Conservation (phyloP, 2,113 vertebrate species). For the Myrmecobius fasciatus region DNA sequence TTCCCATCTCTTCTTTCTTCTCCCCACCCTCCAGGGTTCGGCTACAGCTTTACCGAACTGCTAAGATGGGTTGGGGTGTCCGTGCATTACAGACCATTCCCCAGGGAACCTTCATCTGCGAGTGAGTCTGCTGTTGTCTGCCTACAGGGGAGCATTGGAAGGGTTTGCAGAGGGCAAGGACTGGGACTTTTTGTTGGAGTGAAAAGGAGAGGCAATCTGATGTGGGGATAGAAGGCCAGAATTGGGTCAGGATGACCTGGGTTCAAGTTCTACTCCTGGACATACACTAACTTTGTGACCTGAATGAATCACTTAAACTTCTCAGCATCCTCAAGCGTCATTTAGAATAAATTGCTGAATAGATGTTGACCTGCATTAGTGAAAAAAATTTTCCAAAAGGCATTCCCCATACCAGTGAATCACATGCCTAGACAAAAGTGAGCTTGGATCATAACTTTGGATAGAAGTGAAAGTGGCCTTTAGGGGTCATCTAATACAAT, state of each 20-base stretch:
- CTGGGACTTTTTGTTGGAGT: background rate
- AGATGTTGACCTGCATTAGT: background rate
- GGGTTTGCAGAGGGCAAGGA: background rate
- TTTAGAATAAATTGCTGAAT: background rate
- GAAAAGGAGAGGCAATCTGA: background rate
- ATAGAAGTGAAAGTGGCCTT: background rate
- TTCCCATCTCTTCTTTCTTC: background rate
- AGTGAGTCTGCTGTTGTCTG: conserved; percentile 82
- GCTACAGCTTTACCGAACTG: conserved; percentile 93
- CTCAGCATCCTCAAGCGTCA: background rate
- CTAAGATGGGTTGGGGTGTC: conserved; percentile 96
- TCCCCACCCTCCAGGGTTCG: conserved; percentile 86
- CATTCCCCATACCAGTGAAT: background rate
- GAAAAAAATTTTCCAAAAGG: background rate
- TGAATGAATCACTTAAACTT: background rate
- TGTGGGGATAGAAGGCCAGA: rapidly evolving
- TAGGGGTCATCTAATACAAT: background rate
- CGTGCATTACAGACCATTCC: conserved; percentile 93
- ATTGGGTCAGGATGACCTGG: background rate
- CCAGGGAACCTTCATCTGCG: conserved; percentile 96
- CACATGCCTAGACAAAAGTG: background rate
- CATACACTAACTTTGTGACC: background rate
- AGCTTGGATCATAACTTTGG: background rate
- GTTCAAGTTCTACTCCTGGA: background rate
- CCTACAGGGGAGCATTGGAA: background rate